Base-by-base conservation (phyloP, 37 sponge, comb jelly and placozoan genomes). In the Amphimedon queenslandica region DNA sequence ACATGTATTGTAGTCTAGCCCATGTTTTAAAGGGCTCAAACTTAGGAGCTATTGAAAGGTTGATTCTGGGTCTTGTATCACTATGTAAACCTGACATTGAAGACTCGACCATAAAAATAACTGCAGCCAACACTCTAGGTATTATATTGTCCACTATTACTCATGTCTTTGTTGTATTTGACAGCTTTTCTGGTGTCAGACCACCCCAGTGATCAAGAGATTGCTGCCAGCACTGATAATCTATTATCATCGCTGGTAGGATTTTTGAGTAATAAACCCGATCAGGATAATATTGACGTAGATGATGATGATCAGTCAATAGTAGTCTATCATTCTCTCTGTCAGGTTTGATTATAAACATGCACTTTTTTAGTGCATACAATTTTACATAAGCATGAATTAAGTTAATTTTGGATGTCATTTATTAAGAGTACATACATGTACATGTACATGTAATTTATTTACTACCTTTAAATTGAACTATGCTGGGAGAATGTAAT, bases 211-310 rank as follows among this genome's bases (percentile, higher is more conserved):
- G 29, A 75, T 1, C 83, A 82, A 30, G 66, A 76, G 36, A 60
- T 82, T 38, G 73, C 74, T 56, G 73, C 73, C 10, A 66, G 69
- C 57, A 73, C 83, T 4, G 83, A 82, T 42, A 63, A 38, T 13
- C 76, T 82, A 35, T 30, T 82, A 10, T 20, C 71, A 5, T 33
- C 70, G 21, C 63, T 82, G 27, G 83, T 70, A 16, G 71, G 65
- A 5, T 82, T 69, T 56, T 43, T 72, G 3, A 23, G 6, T n/a
- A 11, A 78, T 8, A 37, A 28, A 16, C 79, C 70, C 0, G 63
- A 78, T 39, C 63, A 69, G 34, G 39, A 70, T 47, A n/a, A n/a
- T n/a, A n/a, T n/a, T 30, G 79, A 78, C 35, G 79, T 69, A 23
- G 16, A 69, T 3, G 53, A 69, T 2, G 31, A 58, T 37, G 79